These are phyloP conservation scores for Cyclophora albipunctata DNA, from an alignment of 2,888 invertebrate species.

Conservation along the genomic window DNA sequence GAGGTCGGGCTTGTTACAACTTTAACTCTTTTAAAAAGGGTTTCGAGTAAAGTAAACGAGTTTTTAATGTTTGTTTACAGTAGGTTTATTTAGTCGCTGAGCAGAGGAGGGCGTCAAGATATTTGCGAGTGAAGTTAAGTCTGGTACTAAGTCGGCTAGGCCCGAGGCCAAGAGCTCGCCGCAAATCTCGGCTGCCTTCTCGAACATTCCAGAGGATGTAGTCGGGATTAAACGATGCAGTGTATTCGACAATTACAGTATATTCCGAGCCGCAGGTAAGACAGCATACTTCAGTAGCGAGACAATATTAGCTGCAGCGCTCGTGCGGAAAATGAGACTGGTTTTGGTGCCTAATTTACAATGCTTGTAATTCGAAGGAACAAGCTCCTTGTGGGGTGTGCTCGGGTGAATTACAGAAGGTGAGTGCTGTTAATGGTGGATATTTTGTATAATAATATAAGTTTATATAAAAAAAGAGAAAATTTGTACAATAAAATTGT, in stretches of 20 bases:
- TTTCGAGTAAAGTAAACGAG: conserved; percentile 53
- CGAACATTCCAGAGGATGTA: conserved; percentile 72
- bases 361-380: conserved; percentile 55
- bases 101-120: conserved; percentile 33
- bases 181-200: conserved; percentile 70
- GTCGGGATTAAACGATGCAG: conserved; percentile 67
- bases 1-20: conserved; percentile 51
- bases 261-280: conserved; percentile 64
- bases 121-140: conserved; percentile 47
- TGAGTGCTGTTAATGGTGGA: background rate
- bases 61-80: conserved; percentile 52
- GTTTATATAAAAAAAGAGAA: too few species aligned
- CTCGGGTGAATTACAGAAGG: conserved; percentile 18
- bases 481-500: conserved; percentile 12
- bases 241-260: conserved; percentile 70
- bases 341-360: conserved; percentile 69
- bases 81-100: conserved; percentile 21
- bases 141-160: conserved; percentile 58
- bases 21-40: conserved; percentile 59
- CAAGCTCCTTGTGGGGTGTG: conserved; percentile 46
- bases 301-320: conserved; percentile 74
- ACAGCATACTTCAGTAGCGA: conserved; percentile 65
- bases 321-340: conserved; percentile 77
- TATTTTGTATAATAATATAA: too few species aligned
- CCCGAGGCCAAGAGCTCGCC: conserved; percentile 65